Percentiles rank a stretch among this genome's conserved stretches.
These are phyloP conservation scores for Tangara arthus DNA, from an alignment of 2,797 vertebrate genomes.

Conservation along the genomic window DNA sequence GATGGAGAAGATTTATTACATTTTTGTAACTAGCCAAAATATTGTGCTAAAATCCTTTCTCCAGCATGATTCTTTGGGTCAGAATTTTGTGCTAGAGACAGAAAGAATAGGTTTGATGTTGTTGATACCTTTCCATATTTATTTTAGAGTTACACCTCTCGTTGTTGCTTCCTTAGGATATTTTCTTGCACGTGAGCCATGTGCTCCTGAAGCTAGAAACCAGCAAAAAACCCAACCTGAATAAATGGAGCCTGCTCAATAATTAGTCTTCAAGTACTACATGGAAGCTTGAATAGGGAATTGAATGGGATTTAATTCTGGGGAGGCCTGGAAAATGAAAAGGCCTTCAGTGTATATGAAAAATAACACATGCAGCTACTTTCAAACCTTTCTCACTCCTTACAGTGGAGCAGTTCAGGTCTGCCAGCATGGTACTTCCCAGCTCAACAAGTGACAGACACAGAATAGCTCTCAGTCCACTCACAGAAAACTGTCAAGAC, in stretches of 20 bases:
- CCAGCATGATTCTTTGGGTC: background rate
- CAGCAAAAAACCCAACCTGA: background rate
- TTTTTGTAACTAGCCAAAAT: background rate
- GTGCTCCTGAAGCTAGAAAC: background rate
- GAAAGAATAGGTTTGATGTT: background rate
- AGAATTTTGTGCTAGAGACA: background rate
- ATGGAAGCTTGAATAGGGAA: background rate
- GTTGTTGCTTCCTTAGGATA: background rate
- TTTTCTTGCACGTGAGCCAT: background rate
- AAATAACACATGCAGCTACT: background rate
- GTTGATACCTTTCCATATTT: background rate
- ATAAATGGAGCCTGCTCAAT: background rate
- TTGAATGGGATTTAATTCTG: background rate
- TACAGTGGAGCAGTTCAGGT: background rate
- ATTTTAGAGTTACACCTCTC: background rate
- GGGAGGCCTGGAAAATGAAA: background rate
- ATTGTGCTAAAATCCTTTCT: background rate
- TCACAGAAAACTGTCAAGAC: background rate
- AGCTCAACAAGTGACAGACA: background rate
- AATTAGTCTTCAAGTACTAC: background rate
- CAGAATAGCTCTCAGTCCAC: background rate
- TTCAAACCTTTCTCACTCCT: background rate
- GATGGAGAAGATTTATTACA: background rate
- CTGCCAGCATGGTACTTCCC: conserved; percentile 8
- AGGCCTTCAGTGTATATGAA: background rate